phyloP scores from a whole-genome alignment of 2,797 vertebrate species.

The Danio tinwini region DNA sequence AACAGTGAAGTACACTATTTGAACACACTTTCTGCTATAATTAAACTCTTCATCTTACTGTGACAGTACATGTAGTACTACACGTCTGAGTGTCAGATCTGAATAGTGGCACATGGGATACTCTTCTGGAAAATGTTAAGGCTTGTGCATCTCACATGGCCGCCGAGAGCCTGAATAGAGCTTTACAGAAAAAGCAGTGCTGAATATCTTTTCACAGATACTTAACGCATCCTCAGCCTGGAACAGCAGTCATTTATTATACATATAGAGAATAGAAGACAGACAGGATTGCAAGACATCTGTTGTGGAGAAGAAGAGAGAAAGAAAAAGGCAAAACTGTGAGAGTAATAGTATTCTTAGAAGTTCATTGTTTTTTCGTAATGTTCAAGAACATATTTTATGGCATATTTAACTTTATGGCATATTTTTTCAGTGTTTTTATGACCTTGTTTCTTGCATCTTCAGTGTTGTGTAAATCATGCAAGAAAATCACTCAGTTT shows the following conservation, averaged over 20 bases:
- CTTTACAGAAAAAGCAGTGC: background rate
- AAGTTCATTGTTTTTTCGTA: slow-evolving; percentile 6
- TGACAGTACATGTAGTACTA: background rate
- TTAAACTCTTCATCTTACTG: background rate
- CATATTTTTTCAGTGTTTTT: background rate
- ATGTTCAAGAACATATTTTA: background rate
- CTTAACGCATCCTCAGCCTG: slow-evolving; percentile 25
- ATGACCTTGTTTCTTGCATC: background rate
- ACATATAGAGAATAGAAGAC: slow-evolving; percentile 14
- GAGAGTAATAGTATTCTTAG: background rate
- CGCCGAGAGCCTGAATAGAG: background rate
- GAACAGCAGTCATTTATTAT: slow-evolving; percentile 38
- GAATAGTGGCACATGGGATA: background rate
- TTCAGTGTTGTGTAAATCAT: background rate
- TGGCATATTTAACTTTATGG: background rate
- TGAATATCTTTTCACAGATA: slow-evolving; percentile 24
- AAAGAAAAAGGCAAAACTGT: background rate
- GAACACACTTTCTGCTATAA: background rate
- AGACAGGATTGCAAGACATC: slow-evolving; percentile 7
- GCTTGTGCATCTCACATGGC: background rate
- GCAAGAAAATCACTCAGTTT: too few relatives aligned
- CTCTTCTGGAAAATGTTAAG: slow-evolving; percentile 20
- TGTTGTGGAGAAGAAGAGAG: background rate
- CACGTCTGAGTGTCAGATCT: background rate
- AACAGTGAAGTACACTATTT: slow-evolving; percentile 14